A percentile compares a stretch with the other conserved stretches of the same genome.
Evolutionary conservation across 1,140 invertebrate genomes (phyloP).

Genomic region (Eufriesea mexicana): DNA sequence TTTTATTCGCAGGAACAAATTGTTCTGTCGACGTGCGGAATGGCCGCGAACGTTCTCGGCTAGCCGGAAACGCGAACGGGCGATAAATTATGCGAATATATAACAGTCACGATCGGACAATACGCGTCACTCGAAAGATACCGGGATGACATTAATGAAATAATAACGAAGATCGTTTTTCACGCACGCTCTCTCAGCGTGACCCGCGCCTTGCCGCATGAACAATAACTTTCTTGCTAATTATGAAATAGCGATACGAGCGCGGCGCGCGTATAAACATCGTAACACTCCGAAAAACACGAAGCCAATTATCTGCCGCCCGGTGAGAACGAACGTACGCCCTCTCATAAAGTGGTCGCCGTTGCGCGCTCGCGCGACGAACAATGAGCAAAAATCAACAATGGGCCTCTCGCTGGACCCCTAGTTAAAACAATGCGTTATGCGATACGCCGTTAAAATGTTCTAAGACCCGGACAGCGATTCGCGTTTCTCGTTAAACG

Average conservation of each 20-base stretch:
- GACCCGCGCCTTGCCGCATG: constrained; percentile 36
- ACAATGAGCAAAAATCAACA: constrained; percentile 66
- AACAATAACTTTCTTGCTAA: constrained; percentile 72
- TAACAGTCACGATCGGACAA: constrained; percentile 27
- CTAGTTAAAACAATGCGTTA: constrained; percentile 49
- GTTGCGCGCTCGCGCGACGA: constrained; percentile 26
- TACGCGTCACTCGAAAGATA: constrained; percentile 34
- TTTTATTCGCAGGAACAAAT: constrained; percentile 5
- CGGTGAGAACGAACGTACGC: constrained; percentile 64
- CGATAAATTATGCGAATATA: constrained; percentile 38
- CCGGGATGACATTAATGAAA: constrained; percentile 57
- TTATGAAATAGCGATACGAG: constrained; percentile 74
- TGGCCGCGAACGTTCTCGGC: not conserved
- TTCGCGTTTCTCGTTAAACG: constrained; percentile 4
- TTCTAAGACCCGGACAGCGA: not conserved
- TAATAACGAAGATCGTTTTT: constrained; percentile 67
- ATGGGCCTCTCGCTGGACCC: not conserved
- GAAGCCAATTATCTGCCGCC: constrained; percentile 67
- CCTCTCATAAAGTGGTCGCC: constrained; percentile 64
- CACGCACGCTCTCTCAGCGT: constrained; percentile 44
- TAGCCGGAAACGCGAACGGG: constrained; percentile 21
- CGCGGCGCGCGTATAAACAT: constrained; percentile 68
- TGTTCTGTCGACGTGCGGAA: constrained; percentile 4
- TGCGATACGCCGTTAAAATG: not conserved
- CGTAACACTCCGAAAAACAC: constrained; percentile 69